Base-by-base conservation (phyloP, 1,140 invertebrate genomes). In the Megalonaias nervosa region DNA sequence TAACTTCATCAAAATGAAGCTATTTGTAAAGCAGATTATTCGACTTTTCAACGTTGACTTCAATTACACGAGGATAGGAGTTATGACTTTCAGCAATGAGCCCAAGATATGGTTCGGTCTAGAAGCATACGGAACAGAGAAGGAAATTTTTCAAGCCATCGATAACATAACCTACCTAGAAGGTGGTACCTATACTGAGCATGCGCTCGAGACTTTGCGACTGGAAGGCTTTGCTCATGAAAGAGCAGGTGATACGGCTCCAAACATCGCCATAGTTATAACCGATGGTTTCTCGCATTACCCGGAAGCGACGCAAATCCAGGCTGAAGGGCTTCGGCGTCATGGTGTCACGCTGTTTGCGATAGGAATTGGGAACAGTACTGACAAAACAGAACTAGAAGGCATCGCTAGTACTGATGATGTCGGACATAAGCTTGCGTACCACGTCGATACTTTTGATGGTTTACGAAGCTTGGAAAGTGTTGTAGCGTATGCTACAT, bases 101-200 rank as follows among this genome's bases (percentile, higher is more conserved):
- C 61, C 81, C 15, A 62, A 78, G 26, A 64, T 84, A 15, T 69
- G 84, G 61, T 89, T 89, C 71, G 67, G 84, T 57, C 74, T 89
- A 61, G 84, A 84, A 57, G 79, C 69, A 19, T 86, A 80, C 31
- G 66, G 21, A 73, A 85, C 62, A 77, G 82, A 73, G 19, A 58
- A 14, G 57, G 67, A n/a, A 17, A 85, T 21, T n/a, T 74, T 11
- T 76, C 75, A 19, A 2, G 84, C 81, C 16, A 79, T 89, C 68
- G 60, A 75, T 16, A 61, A 65, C 2, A 81, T 82, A 21, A 38
- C 55, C 0, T 85, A 84, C 76, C 71, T 70, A 16, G 61, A 71
- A 19, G 83, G 84, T 19, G 69, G 74, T n/a, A 87, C 86, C 3
- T 74, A 85, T 65, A 87, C 85, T 21, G 75, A 71, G 19, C 71